phyloP scores from a whole-genome alignment of 2,113 vertebrate species.

The Chaenogobius annularis region DNA sequence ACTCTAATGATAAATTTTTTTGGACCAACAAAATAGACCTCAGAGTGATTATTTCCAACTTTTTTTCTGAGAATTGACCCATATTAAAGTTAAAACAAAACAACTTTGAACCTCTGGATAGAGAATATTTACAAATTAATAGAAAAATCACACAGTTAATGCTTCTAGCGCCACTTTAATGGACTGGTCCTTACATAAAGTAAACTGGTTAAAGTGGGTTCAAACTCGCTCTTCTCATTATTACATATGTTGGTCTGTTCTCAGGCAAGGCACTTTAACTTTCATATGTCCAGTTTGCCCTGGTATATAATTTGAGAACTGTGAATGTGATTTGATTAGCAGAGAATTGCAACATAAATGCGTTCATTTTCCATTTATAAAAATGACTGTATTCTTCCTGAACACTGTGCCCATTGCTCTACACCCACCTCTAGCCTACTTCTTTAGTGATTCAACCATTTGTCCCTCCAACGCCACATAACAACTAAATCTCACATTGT shows the following conservation, averaged over 20 bases:
- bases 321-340: neutral
- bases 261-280: neutral
- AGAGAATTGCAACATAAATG: neutral
- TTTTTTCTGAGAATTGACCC: too few species aligned
- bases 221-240: neutral
- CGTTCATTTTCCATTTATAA: neutral
- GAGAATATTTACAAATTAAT: neutral
- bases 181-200: neutral
- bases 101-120: too few species aligned
- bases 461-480: neutral
- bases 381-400: neutral
- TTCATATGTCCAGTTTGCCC: neutral
- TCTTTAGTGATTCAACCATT: conserved; percentile 5
- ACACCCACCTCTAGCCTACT: conserved; percentile 11
- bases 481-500: neutral
- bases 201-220: neutral
- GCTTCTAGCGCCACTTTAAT: neutral
- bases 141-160: too few species aligned
- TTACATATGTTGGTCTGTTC: neutral
- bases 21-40: too few species aligned
- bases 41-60: too few species aligned
- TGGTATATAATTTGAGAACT: neutral
- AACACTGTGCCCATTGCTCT: neutral
- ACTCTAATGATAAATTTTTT: too few species aligned
- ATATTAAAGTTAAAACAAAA: too few species aligned